A percentile compares a stretch with the other conserved stretches of the same genome.
Evolutionary conservation across 2,888 invertebrate species (phyloP).

Genomic region (Rhorus exstirpatorius): DNA sequence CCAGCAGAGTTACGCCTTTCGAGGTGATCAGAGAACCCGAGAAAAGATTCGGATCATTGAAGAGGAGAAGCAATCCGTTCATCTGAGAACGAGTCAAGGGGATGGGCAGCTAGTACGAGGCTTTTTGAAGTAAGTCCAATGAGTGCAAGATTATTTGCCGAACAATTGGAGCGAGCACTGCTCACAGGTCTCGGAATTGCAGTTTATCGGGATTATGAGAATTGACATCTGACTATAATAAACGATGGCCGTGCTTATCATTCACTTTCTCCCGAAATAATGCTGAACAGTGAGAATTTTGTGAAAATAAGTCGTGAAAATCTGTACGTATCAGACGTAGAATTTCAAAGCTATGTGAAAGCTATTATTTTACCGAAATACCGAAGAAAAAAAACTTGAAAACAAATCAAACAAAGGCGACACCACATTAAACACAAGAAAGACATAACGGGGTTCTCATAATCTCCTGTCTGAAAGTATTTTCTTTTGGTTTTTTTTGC

Average conservation of each 20-base stretch:
- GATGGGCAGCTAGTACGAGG: constrained; percentile 55
- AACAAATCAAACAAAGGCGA: no score
- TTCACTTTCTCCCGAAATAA: background rate
- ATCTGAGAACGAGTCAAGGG: constrained; percentile 79
- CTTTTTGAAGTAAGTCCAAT: constrained; percentile 58
- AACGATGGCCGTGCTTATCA: background rate
- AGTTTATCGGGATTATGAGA: background rate
- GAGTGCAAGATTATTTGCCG: constrained; percentile 6
- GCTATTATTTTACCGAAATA: no score
- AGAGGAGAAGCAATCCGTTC: constrained; percentile 86
- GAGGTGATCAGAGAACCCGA: constrained; percentile 88
- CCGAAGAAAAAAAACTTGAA: background rate
- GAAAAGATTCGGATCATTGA: constrained; percentile 85
- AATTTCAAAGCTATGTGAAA: no score
- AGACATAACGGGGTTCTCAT: background rate
- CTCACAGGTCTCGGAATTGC: background rate
- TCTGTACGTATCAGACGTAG: no score
- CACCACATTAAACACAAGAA: background rate
- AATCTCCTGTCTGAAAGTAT: no score
- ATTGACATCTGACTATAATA: background rate
- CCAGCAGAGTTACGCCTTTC: constrained; percentile 87
- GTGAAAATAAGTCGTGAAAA: background rate
- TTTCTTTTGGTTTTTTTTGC: no score
- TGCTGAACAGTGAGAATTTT: constrained; percentile 5
- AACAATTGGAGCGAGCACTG: background rate